These are phyloP conservation scores for Cheilosia soror DNA, from an alignment of 2,888 invertebrate species.

Conservation along the genomic window DNA sequence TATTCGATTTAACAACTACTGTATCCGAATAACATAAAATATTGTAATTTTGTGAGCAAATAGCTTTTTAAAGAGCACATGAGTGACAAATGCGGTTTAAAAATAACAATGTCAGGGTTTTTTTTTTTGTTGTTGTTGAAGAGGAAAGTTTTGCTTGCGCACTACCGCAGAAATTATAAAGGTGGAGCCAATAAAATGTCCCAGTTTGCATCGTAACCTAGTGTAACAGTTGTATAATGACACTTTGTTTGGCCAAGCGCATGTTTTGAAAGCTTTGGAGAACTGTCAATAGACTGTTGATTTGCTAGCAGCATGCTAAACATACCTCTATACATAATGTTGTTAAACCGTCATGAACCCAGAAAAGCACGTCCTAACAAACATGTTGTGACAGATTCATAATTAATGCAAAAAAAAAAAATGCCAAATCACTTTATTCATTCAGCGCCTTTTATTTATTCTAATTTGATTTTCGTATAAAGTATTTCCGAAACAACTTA, in stretches of 20 bases:
- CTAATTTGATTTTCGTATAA: background rate
- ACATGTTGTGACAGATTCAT: no score
- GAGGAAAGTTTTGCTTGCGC: constrained; percentile 15
- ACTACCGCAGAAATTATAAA: background rate
- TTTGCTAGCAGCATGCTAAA: background rate
- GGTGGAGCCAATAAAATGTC: constrained; percentile 5
- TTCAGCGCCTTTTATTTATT: background rate
- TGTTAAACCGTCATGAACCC: background rate
- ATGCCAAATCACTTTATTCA: background rate
- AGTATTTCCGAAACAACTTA: constrained; percentile 1
- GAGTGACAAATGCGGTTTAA: constrained; percentile 36
- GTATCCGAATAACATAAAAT: constrained; percentile 6
- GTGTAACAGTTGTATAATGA: background rate
- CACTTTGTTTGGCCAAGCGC: background rate
- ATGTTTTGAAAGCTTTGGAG: background rate
- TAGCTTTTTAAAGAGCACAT: constrained; percentile 20
- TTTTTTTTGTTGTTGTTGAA: constrained; percentile 13
- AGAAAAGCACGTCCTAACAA: no score
- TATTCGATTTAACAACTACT: constrained; percentile 32
- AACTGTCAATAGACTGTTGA: background rate
- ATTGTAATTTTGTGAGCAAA: constrained; percentile 53
- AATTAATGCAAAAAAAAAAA: background rate
- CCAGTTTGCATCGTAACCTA: constrained; percentile 1
- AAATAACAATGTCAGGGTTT: constrained; percentile 66
- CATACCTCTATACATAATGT: background rate